A percentile compares a stretch with the other conserved stretches of the same genome.
phyloP scores from a whole-genome alignment of 2,797 vertebrate species.

The Sphenopsis melanotis region DNA sequence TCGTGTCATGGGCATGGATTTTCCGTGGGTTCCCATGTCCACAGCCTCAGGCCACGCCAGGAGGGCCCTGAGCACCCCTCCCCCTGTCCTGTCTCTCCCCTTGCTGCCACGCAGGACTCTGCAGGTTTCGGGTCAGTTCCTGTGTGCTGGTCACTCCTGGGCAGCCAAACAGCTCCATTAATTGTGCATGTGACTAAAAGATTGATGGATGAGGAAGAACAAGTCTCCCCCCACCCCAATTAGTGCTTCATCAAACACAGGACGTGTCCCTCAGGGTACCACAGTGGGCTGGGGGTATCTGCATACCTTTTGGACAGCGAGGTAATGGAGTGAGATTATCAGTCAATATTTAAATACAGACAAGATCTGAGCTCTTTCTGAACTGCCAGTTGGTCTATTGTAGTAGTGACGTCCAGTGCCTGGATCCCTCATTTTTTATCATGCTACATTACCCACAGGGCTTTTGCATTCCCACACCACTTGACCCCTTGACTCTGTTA shows the following conservation, averaged over 20 bases:
- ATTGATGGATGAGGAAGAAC: conserved; percentile 32
- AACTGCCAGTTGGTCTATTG: conserved; percentile 4
- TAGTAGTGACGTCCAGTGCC: background rate
- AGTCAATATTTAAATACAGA: conserved; percentile 65
- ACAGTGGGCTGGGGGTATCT: background rate
- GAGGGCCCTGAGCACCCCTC: background rate
- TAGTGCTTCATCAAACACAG: conserved; percentile 34
- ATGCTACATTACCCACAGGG: conserved; percentile 78
- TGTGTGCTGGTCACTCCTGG: background rate
- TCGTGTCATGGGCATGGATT: no score
- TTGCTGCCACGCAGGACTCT: background rate
- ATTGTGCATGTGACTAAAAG: background rate
- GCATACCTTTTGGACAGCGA: conserved; percentile 21
- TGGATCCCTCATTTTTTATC: conserved; percentile 78
- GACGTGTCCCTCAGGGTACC: background rate
- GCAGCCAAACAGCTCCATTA: background rate
- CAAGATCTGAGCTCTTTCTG: conserved; percentile 61
- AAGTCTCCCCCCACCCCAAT: background rate
- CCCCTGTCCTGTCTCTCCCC: rapidly evolving
- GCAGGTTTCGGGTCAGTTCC: background rate
- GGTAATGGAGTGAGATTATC: conserved; percentile 63
- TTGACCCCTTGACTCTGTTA: conserved; percentile 82
- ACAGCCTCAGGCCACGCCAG: background rate
- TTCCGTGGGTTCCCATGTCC: rapidly evolving
- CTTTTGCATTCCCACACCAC: conserved; percentile 76